Evolutionary conservation across 2,797 vertebrate species (phyloP).

Genomic region (Morelia viridis): DNA sequence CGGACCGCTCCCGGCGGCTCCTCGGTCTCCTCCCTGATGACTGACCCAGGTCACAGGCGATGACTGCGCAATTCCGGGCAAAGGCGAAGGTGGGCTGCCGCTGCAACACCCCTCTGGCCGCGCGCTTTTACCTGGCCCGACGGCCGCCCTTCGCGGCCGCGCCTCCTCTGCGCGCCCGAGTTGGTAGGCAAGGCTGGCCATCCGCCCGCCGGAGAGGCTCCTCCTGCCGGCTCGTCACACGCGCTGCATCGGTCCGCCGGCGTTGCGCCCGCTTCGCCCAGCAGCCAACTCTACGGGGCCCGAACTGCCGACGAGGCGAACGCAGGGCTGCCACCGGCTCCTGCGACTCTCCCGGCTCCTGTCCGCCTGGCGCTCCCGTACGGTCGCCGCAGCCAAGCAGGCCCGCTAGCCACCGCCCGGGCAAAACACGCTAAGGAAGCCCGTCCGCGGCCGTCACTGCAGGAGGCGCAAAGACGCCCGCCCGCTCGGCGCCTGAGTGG

Average conservation of each 20-base stretch:
- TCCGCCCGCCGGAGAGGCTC: not conserved
- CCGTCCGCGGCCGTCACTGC: no score
- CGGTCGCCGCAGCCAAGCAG: not conserved
- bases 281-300: not conserved
- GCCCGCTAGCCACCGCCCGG: not conserved
- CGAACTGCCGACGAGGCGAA: not conserved
- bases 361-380: not conserved
- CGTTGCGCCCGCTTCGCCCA: not conserved
- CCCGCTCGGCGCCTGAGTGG: no score
- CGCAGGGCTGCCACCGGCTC: not conserved
- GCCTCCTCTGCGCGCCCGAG: not conserved
- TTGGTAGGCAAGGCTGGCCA: not conserved
- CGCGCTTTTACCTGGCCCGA: not conserved
- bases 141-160: not conserved
- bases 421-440: not conserved
- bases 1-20: not conserved
- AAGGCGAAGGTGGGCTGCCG: no score
- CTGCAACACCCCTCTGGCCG: not conserved
- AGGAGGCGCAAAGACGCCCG: no score
- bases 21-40: not conserved
- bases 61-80: not conserved
- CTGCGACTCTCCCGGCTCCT: not conserved
- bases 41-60: not conserved
- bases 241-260: not conserved
- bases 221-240: not conserved